A percentile compares a stretch with the other conserved stretches of the same genome.
Evolutionary conservation across 1,140 invertebrate species (phyloP).

Genomic region (Drosophila orena): DNA sequence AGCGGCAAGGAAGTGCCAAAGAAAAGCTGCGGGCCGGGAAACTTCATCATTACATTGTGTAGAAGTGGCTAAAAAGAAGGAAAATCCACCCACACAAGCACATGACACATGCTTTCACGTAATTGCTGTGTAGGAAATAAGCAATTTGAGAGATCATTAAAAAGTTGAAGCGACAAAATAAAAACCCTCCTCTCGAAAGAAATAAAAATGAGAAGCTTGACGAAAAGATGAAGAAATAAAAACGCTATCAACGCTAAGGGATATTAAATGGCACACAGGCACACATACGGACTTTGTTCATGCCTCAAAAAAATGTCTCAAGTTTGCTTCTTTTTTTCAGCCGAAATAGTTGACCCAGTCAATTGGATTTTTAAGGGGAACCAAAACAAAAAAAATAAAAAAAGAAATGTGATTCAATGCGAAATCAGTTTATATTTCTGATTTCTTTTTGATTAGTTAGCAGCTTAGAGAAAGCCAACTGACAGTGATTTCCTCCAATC

Average conservation of each 20-base stretch:
- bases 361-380: constrained; percentile 44
- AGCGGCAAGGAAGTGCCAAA: constrained; percentile 25
- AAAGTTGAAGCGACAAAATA: constrained; percentile 77
- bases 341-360: constrained; percentile 33
- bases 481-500: constrained; percentile 54
- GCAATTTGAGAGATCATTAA: constrained; percentile 84
- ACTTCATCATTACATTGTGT: constrained; percentile 57
- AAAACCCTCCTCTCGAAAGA: constrained; percentile 20
- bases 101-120: constrained; percentile 54
- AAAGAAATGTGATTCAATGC: constrained; percentile 37
- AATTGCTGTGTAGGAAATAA: constrained; percentile 83
- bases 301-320: constrained; percentile 2
- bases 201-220: constrained; percentile 32
- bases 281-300: constrained; percentile 28
- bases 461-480: constrained; percentile 39
- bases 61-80: constrained; percentile 4
- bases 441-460: constrained; percentile 55
- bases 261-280: constrained; percentile 61
- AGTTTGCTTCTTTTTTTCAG: neutral
- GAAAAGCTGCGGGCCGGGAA: constrained; percentile 14
- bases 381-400: too few relatives aligned
- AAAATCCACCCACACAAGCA: constrained; percentile 18
- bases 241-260: constrained; percentile 69
- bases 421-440: constrained; percentile 42
- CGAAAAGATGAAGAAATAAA: constrained; percentile 66